These are phyloP conservation scores for Megaleporinus macrocephalus DNA, from an alignment of 2,113 vertebrate genomes.

Conservation along the genomic window DNA sequence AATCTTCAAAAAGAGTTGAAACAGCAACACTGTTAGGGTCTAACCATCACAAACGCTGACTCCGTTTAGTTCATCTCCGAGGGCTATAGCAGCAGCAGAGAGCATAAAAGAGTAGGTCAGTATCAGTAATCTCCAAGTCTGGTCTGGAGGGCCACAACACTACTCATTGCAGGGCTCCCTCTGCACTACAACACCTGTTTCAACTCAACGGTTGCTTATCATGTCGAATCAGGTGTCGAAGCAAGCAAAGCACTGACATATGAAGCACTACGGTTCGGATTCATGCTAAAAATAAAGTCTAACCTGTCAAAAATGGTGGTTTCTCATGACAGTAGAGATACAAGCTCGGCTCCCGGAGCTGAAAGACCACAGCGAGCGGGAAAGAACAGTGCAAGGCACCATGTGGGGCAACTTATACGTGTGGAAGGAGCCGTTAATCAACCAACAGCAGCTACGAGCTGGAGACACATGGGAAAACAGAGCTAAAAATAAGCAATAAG, in stretches of 20 bases:
- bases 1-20: background rate
- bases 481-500: background rate
- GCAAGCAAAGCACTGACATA: background rate
- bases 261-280: background rate
- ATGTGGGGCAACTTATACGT: background rate
- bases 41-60: background rate
- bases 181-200: background rate
- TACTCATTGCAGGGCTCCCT: background rate
- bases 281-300: background rate
- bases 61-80: background rate
- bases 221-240: background rate
- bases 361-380: background rate
- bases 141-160: background rate
- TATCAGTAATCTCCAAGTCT: background rate
- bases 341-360: background rate
- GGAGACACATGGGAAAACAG: background rate
- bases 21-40: background rate
- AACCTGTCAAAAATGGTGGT: background rate
- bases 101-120: background rate
- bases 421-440: background rate
- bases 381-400: background rate
- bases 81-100: background rate
- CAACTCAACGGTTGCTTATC: background rate
- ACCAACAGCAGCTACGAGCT: slow-evolving; percentile 4
- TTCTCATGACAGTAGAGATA: background rate